Evolutionary conservation across 2,113 vertebrate genomes (phyloP), one percentile per base, ranked within the genome.

Genomic region (Pseudorectes ferrugineus): DNA sequence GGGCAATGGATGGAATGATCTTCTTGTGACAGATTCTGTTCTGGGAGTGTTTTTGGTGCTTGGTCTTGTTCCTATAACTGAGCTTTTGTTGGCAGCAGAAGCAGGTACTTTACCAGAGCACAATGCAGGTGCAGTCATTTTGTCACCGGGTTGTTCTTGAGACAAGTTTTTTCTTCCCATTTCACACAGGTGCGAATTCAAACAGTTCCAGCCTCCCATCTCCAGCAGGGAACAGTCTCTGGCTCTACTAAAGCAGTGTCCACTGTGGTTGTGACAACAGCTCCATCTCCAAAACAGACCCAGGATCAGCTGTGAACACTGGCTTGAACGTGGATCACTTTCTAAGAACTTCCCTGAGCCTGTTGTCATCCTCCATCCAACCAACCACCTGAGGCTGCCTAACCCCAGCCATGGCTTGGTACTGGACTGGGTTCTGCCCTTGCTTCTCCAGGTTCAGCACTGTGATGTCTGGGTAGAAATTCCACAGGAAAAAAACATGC

Each of bases 211-310:
- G 98, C 99, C 1, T 98, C 99, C 88, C 99, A 99, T 85, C 98
- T 99, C 31, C 99, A 99, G 89, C 98, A 99, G 94, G 98, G 98
- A 94, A 98, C 99, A 17, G 98, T 98, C 6, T 94, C 99, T 26
- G 97, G 98, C 66, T 98, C 99, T 43, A 98, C 98, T 14, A 99
- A 99, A 97, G 98, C 99, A 0, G 98, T 99, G 36, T 99, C 99
- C 72, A 99, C 99, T 3, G 99, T 99, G 26, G 99, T 99, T 5
- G 99, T 99, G 92, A 99, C 99, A 35, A 99, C 99, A 18, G 98
- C 98, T 46, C 98, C 99, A 2, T 99, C 99, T 35, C 98, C 99
- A 52, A 99, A 99, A 82, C 98, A 98, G 96, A 95, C 97, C 5
- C 98, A 98, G 10, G 99, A 99, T 63, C 98, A 98, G 40, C 98